Conservation (phyloP, 2,888 invertebrate species). For the Desoria tigrina region DNA sequence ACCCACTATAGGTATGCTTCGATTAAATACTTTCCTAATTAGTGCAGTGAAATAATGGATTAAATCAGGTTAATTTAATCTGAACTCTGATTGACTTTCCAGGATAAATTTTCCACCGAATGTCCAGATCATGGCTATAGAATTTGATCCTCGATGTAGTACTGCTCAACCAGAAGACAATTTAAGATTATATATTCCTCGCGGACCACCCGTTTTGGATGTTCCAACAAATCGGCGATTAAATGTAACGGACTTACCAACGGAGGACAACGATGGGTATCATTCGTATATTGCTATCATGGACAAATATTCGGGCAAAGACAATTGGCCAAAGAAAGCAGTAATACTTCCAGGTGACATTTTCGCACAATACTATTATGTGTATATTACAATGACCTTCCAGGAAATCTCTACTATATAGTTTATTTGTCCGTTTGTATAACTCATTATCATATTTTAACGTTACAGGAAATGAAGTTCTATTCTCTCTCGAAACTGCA, state of each 20-base stretch:
- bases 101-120: slow-evolving; percentile 83
- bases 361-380: neutral
- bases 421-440: too few species aligned
- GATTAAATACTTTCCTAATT: too few species aligned
- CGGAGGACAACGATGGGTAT: slow-evolving; percentile 38
- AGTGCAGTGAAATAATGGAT: slow-evolving; percentile 15
- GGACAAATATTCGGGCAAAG: slow-evolving; percentile 67
- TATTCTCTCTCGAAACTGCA: slow-evolving; percentile 93
- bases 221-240: neutral
- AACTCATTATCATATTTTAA: too few species aligned
- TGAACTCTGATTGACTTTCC: slow-evolving; percentile 37
- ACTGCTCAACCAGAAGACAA: slow-evolving; percentile 93
- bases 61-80: slow-evolving; percentile 1
- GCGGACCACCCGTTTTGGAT: slow-evolving; percentile 32
- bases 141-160: slow-evolving; percentile 88
- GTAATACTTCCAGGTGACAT: slow-evolving; percentile 72
- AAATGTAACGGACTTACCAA: slow-evolving; percentile 11
- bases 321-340: slow-evolving; percentile 84
- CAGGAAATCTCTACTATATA: too few species aligned
- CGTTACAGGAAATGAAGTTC: slow-evolving; percentile 79
- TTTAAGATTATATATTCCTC: slow-evolving; percentile 60
- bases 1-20: slow-evolving; percentile 79
- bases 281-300: slow-evolving; percentile 66
- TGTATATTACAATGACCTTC: too few species aligned
- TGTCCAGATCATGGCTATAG: slow-evolving; percentile 88